These are phyloP conservation scores for Myotis daubentonii DNA, from an alignment of 2,797 vertebrate species.

Conservation along the genomic window DNA sequence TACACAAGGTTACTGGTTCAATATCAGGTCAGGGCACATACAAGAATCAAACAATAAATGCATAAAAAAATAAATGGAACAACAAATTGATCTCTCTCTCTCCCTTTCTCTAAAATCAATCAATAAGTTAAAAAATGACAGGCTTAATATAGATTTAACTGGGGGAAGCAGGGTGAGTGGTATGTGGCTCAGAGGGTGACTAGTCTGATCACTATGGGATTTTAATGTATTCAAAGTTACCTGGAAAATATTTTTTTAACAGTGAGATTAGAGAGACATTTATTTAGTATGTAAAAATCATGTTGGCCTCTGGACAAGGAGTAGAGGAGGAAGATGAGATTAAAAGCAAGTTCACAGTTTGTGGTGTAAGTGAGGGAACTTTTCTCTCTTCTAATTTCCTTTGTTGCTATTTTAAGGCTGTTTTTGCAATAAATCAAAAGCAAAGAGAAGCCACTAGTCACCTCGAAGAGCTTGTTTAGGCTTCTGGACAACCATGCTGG, in stretches of 20 bases:
- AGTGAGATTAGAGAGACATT: constrained; percentile 52
- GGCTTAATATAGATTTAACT: background rate
- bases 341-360: constrained; percentile 42
- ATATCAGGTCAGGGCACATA: background rate
- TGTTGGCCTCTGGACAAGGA: background rate
- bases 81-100: background rate
- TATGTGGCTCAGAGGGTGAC: constrained; percentile 1
- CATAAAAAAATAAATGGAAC: background rate
- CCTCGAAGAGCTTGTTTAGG: constrained; percentile 29
- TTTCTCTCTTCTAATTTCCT: constrained; percentile 56
- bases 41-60: background rate
- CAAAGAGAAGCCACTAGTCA: constrained; percentile 50
- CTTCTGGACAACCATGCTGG: constrained; percentile 38
- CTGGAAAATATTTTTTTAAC: constrained; percentile 66
- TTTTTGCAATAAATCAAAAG: constrained; percentile 62
- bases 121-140: background rate
- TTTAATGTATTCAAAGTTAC: constrained; percentile 48
- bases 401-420: constrained; percentile 51
- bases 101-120: background rate
- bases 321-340: constrained; percentile 11
- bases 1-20: background rate
- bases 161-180: background rate
- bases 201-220: constrained; percentile 14
- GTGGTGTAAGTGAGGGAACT: background rate
- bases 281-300: constrained; percentile 58